phyloP scores from a whole-genome alignment of 2,797 vertebrate species.

The Chelonia mydas region DNA sequence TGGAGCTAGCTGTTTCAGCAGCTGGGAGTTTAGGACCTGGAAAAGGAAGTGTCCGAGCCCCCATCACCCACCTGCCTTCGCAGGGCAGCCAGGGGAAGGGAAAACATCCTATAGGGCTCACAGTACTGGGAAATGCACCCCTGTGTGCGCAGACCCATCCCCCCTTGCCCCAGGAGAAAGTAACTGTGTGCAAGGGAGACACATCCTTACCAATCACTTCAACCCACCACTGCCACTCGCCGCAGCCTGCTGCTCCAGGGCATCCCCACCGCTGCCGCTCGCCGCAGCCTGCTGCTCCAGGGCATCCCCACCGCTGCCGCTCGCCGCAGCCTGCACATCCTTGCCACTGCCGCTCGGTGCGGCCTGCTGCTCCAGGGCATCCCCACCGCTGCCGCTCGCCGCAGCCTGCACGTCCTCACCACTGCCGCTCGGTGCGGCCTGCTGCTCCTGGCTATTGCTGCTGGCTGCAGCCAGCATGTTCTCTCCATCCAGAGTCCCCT shows the following conservation, averaged over 20 bases:
- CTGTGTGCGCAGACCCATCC: too few relatives aligned
- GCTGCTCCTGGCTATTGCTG: not conserved
- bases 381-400: not conserved
- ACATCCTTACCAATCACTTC: not conserved
- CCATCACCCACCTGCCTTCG: accelerated
- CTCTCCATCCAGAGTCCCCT: not conserved
- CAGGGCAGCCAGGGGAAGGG: not conserved
- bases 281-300: not conserved
- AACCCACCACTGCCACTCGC: not conserved
- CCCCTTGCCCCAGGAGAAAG: not conserved
- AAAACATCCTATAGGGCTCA: not conserved
- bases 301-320: not conserved
- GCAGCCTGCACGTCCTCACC: too few relatives aligned
- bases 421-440: accelerated
- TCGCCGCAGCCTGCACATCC: too few relatives aligned
- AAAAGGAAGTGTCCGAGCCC: not conserved
- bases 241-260: accelerated
- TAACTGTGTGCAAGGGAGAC: not conserved
- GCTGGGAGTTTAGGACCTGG: not conserved
- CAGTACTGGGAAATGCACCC: not conserved
- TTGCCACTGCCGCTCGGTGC: accelerated
- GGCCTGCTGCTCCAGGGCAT: not conserved
- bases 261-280: too few relatives aligned
- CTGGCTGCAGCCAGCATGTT: accelerated
- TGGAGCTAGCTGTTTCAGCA: not conserved